phyloP scores from a whole-genome alignment of 2,113 vertebrate genomes.

The Cranoglanis bouderius region DNA sequence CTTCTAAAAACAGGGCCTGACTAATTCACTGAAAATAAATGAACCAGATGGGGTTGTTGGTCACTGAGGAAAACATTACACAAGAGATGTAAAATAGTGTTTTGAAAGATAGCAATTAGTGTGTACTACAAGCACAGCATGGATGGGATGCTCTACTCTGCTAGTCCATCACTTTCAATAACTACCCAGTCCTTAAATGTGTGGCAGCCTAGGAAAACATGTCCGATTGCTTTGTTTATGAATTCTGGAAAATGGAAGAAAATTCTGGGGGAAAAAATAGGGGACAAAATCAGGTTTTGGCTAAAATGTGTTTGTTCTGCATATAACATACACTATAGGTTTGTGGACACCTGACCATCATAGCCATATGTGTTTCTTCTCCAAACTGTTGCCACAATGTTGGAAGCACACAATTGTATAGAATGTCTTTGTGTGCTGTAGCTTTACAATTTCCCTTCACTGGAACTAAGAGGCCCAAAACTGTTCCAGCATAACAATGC shows the following conservation, averaged over 20 bases:
- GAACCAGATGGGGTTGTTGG: background rate
- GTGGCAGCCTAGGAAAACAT: slow-evolving; percentile 13
- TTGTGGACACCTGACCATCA: background rate
- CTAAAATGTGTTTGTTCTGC: background rate
- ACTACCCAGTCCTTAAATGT: background rate
- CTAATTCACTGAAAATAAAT: slow-evolving; percentile 47
- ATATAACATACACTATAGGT: background rate
- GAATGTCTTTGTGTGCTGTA: background rate
- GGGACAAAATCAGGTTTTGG: background rate
- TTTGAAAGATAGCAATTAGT: background rate
- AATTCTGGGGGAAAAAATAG: too few relatives aligned
- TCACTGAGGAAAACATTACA: background rate
- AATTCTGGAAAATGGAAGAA: background rate
- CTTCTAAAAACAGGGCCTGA: background rate
- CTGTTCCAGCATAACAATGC: background rate
- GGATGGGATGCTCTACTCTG: background rate
- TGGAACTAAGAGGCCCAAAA: too few relatives aligned
- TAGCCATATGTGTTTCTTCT: background rate
- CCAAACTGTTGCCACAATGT: background rate
- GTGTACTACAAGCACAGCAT: slow-evolving; percentile 6
- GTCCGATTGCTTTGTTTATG: background rate
- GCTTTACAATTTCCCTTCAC: background rate
- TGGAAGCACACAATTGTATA: background rate
- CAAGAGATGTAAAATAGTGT: background rate
- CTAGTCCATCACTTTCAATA: background rate